Percentiles rank a stretch among this genome's conserved stretches.
phyloP scores from a whole-genome alignment of 2,888 invertebrate genomes.

The Hylaea fasciaria region DNA sequence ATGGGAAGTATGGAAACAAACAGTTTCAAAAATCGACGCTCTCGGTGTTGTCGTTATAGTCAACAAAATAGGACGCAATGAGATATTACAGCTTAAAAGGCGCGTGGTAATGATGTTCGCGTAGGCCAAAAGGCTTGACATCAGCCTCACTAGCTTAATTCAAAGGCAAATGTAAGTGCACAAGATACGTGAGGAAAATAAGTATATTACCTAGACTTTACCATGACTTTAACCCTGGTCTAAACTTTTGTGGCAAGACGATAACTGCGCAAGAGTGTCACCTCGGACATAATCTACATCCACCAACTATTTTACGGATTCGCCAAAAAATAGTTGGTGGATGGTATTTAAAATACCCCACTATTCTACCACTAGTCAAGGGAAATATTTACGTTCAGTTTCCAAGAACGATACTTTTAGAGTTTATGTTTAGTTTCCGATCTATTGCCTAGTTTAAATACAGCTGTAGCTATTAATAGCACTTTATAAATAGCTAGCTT shows the following conservation, averaged over 20 bases:
- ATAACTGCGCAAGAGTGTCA: not conserved
- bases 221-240: too few species aligned
- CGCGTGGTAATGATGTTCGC: conserved; percentile 1
- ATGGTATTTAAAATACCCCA: not conserved
- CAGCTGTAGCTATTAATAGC: conserved; percentile 12
- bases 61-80: too few species aligned
- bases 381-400: conserved; percentile 16
- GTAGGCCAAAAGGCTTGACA: conserved; percentile 7
- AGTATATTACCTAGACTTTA: not conserved
- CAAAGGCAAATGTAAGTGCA: not conserved
- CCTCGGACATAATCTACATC: not conserved
- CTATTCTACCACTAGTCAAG: not conserved
- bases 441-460: conserved; percentile 2
- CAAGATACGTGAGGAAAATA: not conserved
- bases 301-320: not conserved
- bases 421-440: conserved; percentile 12
- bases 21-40: too few species aligned
- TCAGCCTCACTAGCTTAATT: not conserved
- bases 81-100: too few species aligned
- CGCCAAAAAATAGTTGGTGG: too few species aligned
- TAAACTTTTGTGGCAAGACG: too few species aligned
- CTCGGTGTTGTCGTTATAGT: too few species aligned
- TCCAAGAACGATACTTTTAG: conserved; percentile 8
- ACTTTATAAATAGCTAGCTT: conserved; percentile 12
- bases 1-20: too few species aligned